These are phyloP conservation scores for Tolmerus cingulatus DNA, from an alignment of 2,888 invertebrate species.

Conservation along the genomic window DNA sequence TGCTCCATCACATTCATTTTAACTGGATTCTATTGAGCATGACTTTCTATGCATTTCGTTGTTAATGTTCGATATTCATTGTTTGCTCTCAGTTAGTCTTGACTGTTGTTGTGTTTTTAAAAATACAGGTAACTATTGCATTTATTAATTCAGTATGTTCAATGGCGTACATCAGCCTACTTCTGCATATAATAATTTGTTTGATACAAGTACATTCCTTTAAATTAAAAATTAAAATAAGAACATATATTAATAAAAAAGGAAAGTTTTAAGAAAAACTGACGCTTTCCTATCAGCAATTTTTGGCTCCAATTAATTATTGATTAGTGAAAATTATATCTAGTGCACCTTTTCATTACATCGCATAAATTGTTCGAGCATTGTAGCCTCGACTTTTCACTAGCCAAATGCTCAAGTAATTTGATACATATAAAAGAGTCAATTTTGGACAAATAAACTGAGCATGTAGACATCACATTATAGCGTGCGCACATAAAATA, in stretches of 20 bases:
- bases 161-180: background rate
- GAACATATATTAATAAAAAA: too few species aligned
- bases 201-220: background rate
- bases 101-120: background rate
- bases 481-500: background rate
- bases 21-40: slow-evolving; percentile 37
- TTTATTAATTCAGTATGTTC: background rate
- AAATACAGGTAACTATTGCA: background rate
- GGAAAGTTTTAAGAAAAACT: too few species aligned
- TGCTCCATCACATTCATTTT: slow-evolving; percentile 39
- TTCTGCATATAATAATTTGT: background rate
- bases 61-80: slow-evolving; percentile 27
- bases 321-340: too few species aligned
- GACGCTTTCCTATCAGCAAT: too few species aligned
- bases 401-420: too few species aligned
- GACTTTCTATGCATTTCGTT: slow-evolving; percentile 30
- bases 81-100: background rate
- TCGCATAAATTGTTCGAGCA: too few species aligned
- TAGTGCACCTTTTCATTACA: too few species aligned
- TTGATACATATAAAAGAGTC: too few species aligned
- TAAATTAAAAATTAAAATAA: background rate
- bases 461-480: background rate
- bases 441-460: too few species aligned
- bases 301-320: too few species aligned
- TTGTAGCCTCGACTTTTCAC: too few species aligned